Evolutionary conservation across 2,113 vertebrate species (phyloP).

Genomic region (Erinaceus europaeus): DNA sequence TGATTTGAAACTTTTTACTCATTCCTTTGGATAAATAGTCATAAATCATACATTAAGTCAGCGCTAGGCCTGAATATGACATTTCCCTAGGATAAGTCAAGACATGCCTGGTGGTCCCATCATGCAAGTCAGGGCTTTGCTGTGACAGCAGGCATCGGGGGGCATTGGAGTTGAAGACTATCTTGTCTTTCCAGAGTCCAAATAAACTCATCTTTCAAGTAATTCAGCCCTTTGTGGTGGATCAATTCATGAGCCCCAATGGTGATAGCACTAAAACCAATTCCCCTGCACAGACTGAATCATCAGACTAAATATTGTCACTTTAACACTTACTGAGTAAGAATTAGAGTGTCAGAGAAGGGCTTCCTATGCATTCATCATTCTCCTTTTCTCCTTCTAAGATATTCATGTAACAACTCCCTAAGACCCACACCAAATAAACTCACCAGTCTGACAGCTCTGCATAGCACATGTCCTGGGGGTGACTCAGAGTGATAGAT

Average conservation of each 20-base stretch:
- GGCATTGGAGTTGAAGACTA: neutral
- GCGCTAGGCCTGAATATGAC: slow-evolving; percentile 23
- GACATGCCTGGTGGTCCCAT: neutral
- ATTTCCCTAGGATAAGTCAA: slow-evolving; percentile 44
- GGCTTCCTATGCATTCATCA: slow-evolving; percentile 33
- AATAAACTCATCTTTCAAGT: slow-evolving; percentile 50
- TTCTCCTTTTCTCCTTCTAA: slow-evolving; percentile 17
- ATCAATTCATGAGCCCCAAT: slow-evolving; percentile 51
- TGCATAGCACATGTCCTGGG: neutral
- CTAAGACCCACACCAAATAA: slow-evolving; percentile 10
- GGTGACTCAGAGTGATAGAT: fast-evolving
- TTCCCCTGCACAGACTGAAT: slow-evolving; percentile 27
- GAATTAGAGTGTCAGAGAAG: slow-evolving; percentile 49
- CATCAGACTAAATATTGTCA: slow-evolving; percentile 46
- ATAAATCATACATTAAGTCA: slow-evolving; percentile 50
- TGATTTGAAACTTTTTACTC: slow-evolving; percentile 12
- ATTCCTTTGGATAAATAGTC: slow-evolving; percentile 46
- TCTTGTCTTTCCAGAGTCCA: slow-evolving; percentile 30
- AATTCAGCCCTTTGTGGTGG: slow-evolving; percentile 22
- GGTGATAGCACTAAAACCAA: slow-evolving; percentile 16
- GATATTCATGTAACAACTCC: slow-evolving; percentile 21
- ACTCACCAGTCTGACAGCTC: neutral
- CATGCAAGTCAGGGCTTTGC: neutral
- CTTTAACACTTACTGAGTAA: slow-evolving; percentile 52
- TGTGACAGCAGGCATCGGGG: neutral